Conservation (phyloP, 2,888 invertebrate genomes). For the Platypus cylindrus region DNA sequence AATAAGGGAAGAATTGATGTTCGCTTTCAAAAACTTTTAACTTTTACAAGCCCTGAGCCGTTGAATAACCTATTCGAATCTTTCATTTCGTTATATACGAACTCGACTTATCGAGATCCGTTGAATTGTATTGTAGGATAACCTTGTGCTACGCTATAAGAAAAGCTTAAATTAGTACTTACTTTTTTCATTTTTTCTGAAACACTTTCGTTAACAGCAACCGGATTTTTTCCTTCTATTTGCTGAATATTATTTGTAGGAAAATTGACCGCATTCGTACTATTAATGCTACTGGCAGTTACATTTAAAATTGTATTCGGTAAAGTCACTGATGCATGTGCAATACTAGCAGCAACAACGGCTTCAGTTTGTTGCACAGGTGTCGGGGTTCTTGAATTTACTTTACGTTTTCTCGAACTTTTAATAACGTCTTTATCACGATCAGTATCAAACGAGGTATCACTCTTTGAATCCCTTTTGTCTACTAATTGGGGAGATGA, state of each 20-base stretch:
- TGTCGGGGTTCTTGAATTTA: conserved; percentile 34
- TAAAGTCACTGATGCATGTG: conserved; percentile 4
- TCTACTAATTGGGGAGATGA: conserved; percentile 16
- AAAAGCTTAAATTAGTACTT: too few species aligned
- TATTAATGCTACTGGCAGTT: conserved; percentile 11
- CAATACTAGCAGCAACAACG: conserved; percentile 18
- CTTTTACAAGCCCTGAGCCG: too few species aligned
- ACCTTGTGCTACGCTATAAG: too few species aligned
- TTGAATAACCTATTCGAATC: too few species aligned
- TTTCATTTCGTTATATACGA: too few species aligned
- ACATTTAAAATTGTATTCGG: too few species aligned
- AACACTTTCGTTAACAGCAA: conserved; percentile 17
- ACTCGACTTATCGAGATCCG: too few species aligned
- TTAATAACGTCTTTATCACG: conserved; percentile 24
- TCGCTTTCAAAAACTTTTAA: too few species aligned
- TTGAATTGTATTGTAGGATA: too few species aligned
- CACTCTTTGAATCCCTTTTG: conserved; percentile 18
- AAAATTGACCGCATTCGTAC: conserved; percentile 11
- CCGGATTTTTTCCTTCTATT: conserved; percentile 17
- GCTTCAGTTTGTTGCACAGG: conserved; percentile 25
- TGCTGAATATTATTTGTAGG: too few species aligned
- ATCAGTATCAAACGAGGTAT: conserved; percentile 13
- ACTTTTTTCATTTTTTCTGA: conserved; percentile 26
- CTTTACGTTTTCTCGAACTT: conserved; percentile 32
- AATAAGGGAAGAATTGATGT: too few species aligned